Evolutionary conservation across 53 echinoderm and acorn worm species (phyloP).

Genomic region (Patiria pectinifera): DNA sequence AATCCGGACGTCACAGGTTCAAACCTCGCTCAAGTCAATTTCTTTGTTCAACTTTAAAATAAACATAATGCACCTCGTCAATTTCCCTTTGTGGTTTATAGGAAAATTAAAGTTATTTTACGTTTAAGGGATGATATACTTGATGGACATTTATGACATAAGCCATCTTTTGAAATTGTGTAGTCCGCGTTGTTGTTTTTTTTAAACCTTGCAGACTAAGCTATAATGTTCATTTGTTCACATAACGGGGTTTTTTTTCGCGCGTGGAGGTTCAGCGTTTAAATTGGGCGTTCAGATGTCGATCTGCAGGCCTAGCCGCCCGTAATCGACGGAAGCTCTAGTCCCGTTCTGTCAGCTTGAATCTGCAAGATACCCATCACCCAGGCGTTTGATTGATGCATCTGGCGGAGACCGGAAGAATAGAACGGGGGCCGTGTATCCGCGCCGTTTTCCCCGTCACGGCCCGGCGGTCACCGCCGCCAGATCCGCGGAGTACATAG

Average conservation of each 20-base stretch:
- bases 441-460: constrained; percentile 43
- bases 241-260: not conserved
- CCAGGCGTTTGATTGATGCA: constrained; percentile 14
- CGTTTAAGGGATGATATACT: no score
- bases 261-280: not conserved
- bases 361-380: constrained; percentile 8
- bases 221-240: not conserved
- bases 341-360: constrained; percentile 32
- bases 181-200: no score
- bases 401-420: constrained; percentile 25
- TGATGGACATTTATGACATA: no score
- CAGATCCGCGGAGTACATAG: constrained; percentile 4
- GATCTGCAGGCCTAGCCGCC: not conserved
- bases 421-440: constrained; percentile 36
- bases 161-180: no score
- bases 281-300: not conserved
- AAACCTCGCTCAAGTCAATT: no score
- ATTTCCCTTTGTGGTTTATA: not conserved
- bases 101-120: no score
- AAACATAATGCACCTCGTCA: not conserved
- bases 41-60: no score
- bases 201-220: no score
- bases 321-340: not conserved
- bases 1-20: no score
- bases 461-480: constrained; percentile 15